These are phyloP conservation scores for Sebastes reedi DNA, from an alignment of 2,797 vertebrate genomes.

Conservation along the genomic window DNA sequence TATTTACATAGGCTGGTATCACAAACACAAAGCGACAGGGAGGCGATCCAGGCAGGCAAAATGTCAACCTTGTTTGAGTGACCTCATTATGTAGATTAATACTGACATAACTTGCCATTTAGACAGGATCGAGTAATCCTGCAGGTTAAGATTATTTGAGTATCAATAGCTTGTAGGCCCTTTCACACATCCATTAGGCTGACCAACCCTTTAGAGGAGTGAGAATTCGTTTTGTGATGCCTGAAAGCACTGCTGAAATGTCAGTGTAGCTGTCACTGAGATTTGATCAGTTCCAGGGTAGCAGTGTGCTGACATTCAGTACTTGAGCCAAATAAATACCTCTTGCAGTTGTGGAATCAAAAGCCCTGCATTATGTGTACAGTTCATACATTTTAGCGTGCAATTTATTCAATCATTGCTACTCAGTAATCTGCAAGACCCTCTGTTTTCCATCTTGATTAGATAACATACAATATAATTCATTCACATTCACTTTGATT, in stretches of 20 bases:
- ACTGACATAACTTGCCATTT: slow-evolving; percentile 70
- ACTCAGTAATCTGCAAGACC: slow-evolving; percentile 1
- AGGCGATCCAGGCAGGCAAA: slow-evolving; percentile 63
- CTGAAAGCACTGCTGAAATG: slow-evolving; percentile 48
- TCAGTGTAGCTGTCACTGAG: slow-evolving; percentile 43
- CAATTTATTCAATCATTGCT: slow-evolving; percentile 32
- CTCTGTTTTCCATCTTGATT: slow-evolving; percentile 20
- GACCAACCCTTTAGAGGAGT: slow-evolving; percentile 38
- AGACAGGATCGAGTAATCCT: slow-evolving; percentile 58
- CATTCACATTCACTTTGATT: slow-evolving; percentile 26
- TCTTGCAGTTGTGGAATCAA: slow-evolving; percentile 39
- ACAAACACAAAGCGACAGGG: slow-evolving; percentile 72
- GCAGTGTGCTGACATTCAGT: slow-evolving; percentile 29
- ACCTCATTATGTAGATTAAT: slow-evolving; percentile 75
- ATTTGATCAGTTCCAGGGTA: slow-evolving; percentile 37
- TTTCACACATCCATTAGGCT: slow-evolving; percentile 51
- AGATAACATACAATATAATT: slow-evolving; percentile 36
- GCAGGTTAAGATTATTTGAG: slow-evolving; percentile 71
- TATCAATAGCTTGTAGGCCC: slow-evolving; percentile 58
- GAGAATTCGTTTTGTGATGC: slow-evolving; percentile 36
- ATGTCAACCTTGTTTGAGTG: slow-evolving; percentile 75
- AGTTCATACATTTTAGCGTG: not conserved
- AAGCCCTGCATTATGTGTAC: not conserved
- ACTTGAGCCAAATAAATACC: slow-evolving; percentile 31
- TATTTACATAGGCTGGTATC: slow-evolving; percentile 76